phyloP scores from a whole-genome alignment of 2,113 vertebrate genomes.

The Ceyx margarethae region DNA sequence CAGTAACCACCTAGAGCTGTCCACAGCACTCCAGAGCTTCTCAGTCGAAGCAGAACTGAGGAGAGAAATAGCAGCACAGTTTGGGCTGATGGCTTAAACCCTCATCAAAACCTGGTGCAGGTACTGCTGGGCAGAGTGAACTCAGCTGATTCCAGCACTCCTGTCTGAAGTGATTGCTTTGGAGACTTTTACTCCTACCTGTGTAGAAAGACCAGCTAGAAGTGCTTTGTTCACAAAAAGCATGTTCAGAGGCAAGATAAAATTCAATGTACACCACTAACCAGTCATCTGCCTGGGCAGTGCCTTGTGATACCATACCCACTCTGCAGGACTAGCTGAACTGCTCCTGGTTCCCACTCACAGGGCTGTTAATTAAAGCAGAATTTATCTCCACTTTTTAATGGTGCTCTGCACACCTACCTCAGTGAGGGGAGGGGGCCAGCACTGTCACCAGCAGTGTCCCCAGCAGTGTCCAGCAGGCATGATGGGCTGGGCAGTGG shows the following conservation, averaged over 20 bases:
- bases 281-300: not conserved
- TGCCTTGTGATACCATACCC: not conserved
- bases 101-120: not conserved
- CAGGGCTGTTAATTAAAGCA: not conserved
- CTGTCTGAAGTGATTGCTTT: not conserved
- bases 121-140: not conserved
- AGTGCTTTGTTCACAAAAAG: not conserved
- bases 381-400: not conserved
- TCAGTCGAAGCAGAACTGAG: not conserved
- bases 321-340: not conserved
- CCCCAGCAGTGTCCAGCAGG: not conserved
- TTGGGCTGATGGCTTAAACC: not conserved
- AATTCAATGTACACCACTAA: not conserved
- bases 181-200: not conserved
- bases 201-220: not conserved
- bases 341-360: not conserved
- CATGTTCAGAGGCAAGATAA: not conserved
- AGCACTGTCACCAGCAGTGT: not conserved
- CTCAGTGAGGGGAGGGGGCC: not conserved
- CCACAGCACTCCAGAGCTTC: not conserved
- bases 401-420: not conserved
- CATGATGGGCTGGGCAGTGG: accelerated
- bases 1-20: not conserved
- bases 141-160: not conserved
- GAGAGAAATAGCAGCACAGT: not conserved